Evolutionary conservation across 2,888 invertebrate species (phyloP), one percentile per base, ranked within the genome.

Genomic region (Panzeria rudis): DNA sequence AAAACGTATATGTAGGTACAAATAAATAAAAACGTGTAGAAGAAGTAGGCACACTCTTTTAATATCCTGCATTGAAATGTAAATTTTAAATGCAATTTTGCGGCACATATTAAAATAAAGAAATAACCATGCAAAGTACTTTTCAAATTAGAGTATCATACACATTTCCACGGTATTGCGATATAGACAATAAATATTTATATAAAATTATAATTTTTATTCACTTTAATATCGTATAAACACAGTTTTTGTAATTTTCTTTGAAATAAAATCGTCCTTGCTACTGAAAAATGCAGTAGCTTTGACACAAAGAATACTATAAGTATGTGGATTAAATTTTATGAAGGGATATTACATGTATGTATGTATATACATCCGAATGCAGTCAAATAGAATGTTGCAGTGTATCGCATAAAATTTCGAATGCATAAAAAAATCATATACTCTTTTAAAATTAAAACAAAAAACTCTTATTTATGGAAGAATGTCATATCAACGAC

Each of bases 191-290:
- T 76, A 76, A 66, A 66, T 66, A 66, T 66, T 76, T 66, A 44
- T 66, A 32, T 52, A 56, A 56, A 44, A 41, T 52, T 75, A 75
- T 41, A 76, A 66, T 54, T 64, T 20, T 76, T 20, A 64, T 50
- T 62, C 47, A 32, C 32, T 73, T 61, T 61, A 73, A 73, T 47
- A 47, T 8, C 3, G 29, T 9, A 69, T n/a, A 32, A 35, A 11
- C 4, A 8, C 9, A 25, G n/a, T 72, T 44, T 71, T 41, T 29
- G 11, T 25, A 13, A 17, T 61, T 50, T 47, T 35, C 35, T 35
- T 75, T 75, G 15, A 64, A 54, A 54, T 73, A 52, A 25, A 75
- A 44, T 25, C 25, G 64, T 64, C 64, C 75, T 76, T 64, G 75
- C 17, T 64, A 76, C 54, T 76, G 13, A 52, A 62, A 61, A 50